Evolutionary conservation across 1,140 invertebrate species (phyloP).

Genomic region (Hestina assimilis): DNA sequence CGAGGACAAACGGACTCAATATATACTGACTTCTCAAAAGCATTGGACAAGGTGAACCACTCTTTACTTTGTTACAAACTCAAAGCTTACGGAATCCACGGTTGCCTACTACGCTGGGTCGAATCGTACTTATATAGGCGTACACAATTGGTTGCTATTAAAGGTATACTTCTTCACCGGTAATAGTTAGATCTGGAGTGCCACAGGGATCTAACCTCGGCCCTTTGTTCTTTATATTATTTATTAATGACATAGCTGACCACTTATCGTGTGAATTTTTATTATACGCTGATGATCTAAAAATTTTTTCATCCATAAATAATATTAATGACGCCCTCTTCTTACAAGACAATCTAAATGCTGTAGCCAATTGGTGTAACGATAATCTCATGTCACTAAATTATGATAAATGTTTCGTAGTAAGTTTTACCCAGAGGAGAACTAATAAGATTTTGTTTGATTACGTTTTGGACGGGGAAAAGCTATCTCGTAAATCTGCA

Average conservation of each 20-base stretch:
- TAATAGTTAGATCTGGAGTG: neutral
- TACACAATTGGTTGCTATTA: neutral
- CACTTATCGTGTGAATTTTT: neutral
- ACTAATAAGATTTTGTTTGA: too few species aligned
- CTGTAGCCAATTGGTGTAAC: neutral
- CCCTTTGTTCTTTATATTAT: neutral
- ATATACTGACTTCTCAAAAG: too few species aligned
- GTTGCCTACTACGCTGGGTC: neutral
- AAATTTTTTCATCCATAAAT: neutral
- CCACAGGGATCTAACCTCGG: neutral
- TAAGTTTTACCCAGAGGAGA: neutral
- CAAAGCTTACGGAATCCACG: neutral
- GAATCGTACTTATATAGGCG: neutral
- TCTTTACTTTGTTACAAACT: neutral
- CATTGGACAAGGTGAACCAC: too few species aligned
- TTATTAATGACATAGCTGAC: neutral
- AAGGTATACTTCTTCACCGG: neutral
- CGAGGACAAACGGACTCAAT: constrained; percentile 6
- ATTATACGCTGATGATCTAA: neutral
- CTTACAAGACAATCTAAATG: neutral
- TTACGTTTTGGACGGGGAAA: too few species aligned
- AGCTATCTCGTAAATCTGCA: too few species aligned
- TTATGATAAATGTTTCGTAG: neutral
- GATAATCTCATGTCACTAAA: neutral
- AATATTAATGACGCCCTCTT: neutral